Evolutionary conservation across 2,888 invertebrate species (phyloP), one percentile per base, ranked within the genome.

Genomic region (Meiosimyza decipiens): DNA sequence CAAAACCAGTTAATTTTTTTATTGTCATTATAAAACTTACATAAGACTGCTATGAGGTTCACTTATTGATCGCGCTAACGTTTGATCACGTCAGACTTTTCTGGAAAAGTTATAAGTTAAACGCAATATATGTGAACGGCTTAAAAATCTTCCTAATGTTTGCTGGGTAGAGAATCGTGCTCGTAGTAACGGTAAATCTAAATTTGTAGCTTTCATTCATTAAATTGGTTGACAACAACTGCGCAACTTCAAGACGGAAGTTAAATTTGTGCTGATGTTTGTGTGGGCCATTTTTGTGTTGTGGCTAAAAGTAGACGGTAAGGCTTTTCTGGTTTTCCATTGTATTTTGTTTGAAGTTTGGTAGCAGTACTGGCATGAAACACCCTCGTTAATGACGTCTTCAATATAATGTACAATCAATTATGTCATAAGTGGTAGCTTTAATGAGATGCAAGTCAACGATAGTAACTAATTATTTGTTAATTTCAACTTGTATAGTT

Each of bases 351-450:
- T 1, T 40, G 40, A 40, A 40, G 40, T 7, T 40, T 28, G 28
- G 40, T 40, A 40, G 40, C 40, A 40, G 9, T 5, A 7, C 6
- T 40, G 40, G 9, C 2, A 40, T 40, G 7, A 9, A 28, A 40
- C 51, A 51, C 40, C 54, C 62, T 16, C 33, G 6, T 54, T 64
- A 28, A 71, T 71, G 64, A 71, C 71, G 63, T 71, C 64, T 49
- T 64, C 54, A 55, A 55, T 67, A n/a, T 6, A 40, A 40, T 40
- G 28, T 28, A 60, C 33, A 71, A 52, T 65, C 65, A 59, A 64
- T 49, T 22, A 33, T 65, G 65, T 65, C 71, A 33, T 33, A 28
- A 16, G 15, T 33, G 60, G n/a, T 47, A 47, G 52, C 51, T 16
- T 28, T 52, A 62, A 52, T 52, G 16, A 33, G 60, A 40, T 52